These are phyloP conservation scores for Lydus trimaculatus DNA, from an alignment of 2,888 invertebrate genomes.

Conservation along the genomic window DNA sequence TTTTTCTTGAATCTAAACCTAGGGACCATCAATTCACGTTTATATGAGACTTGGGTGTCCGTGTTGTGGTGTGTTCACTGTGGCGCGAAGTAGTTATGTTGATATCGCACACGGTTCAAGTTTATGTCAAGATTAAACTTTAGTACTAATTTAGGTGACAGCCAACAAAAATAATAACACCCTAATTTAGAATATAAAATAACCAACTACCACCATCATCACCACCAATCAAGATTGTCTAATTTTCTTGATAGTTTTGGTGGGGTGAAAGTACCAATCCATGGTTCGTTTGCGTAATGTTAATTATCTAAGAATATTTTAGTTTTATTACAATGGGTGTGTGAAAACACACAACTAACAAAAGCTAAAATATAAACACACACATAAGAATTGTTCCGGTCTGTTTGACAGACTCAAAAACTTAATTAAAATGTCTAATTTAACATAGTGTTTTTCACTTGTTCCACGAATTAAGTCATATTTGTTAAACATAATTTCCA, in stretches of 20 bases:
- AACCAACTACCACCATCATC: not conserved
- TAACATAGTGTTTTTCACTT: slow-evolving; percentile 37
- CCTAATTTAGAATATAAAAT: not conserved
- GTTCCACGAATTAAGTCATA: slow-evolving; percentile 36
- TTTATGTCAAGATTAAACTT: slow-evolving; percentile 35
- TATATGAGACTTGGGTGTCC: slow-evolving; percentile 48
- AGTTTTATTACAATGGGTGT: slow-evolving; percentile 3
- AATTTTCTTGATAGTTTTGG: not conserved
- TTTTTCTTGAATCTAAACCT: slow-evolving; percentile 40
- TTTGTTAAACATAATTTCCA: slow-evolving; percentile 26
- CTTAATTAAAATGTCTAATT: slow-evolving; percentile 47
- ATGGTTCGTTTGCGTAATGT: slow-evolving; percentile 1
- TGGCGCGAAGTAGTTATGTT: slow-evolving; percentile 46
- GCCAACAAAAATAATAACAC: slow-evolving; percentile 8
- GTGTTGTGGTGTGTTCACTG: slow-evolving; percentile 39
- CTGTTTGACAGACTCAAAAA: slow-evolving; percentile 38
- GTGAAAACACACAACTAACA: slow-evolving; percentile 4
- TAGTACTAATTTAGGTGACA: slow-evolving; percentile 6
- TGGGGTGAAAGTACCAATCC: not conserved
- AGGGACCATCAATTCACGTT: slow-evolving; percentile 51
- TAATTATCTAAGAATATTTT: not conserved
- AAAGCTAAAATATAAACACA: not conserved
- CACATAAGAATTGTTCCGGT: slow-evolving; percentile 35
- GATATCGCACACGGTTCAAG: slow-evolving; percentile 51
- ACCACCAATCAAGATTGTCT: not conserved